Base-by-base conservation (phyloP, 2,888 invertebrate species). In the Gandaritis pyraliata region DNA sequence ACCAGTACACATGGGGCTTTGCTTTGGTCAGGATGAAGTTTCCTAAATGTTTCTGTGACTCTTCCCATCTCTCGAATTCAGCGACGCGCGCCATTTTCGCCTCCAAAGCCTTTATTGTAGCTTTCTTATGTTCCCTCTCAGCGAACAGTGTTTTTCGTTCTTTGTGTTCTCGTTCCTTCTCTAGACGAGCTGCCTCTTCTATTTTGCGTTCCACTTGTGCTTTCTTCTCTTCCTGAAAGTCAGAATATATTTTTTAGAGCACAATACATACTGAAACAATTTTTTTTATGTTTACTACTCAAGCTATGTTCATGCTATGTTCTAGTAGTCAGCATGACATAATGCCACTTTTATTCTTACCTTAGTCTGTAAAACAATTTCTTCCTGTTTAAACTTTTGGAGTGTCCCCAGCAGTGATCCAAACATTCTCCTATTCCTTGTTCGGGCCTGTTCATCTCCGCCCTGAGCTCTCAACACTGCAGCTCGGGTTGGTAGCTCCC, bases 371-470 rank as follows among this genome's bases (percentile, higher is more conserved):
- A 97, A 90, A 58, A 95, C 96, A 59, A 97, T 97, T 88, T 98
- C 98, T 81, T 99, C 98, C 80, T 97, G 97, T 76, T 98, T 96
- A 84, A 99, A 99, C 85, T 97, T 97, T 81, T 98, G 97, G 72
- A 99, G 87, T 12, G 99, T 99, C 4, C 99, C 99, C 56, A 99
- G 88, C 46, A 99, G 92, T 16, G 98, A 96, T 8, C 99, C 98
- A 91, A 99, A 99, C 96, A 99, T 99, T 60, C 99, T 94, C 67
- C 96, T 94, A 87, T 99, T 99, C 70, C 99, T 93, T 23, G 94
- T 96, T 64, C 95, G 93, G 15, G 95, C 97, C 77, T 96, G 95
- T 69, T 96, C 96, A 83, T 98, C 98, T 8, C 94, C 94, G 50
- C 95, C 96, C 85, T 97, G 98, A 49, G 96, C 97, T 65, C 95